phyloP scores from a whole-genome alignment of 2,888 invertebrate genomes.

The Muscina levida region DNA sequence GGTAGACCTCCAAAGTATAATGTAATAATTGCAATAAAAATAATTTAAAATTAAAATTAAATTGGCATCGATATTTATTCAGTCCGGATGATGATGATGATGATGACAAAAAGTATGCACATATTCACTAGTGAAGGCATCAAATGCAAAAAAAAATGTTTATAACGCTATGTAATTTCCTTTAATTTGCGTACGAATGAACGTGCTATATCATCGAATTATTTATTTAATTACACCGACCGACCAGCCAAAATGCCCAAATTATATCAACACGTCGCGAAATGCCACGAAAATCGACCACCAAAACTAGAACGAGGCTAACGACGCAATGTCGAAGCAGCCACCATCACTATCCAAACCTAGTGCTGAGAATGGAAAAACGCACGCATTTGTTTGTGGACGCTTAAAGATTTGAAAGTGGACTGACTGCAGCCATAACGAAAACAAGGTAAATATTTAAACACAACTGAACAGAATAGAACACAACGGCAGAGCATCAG shows the following conservation, averaged over 20 bases:
- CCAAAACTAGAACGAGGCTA: slow-evolving; percentile 51
- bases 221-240: slow-evolving; percentile 39
- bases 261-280: background rate
- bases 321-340: background rate
- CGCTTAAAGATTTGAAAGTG: slow-evolving; percentile 49
- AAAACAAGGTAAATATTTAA: slow-evolving; percentile 55
- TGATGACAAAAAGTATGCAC: background rate
- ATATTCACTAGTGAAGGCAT: background rate
- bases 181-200: background rate
- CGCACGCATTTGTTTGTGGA: slow-evolving; percentile 46
- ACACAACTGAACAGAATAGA: slow-evolving; percentile 15
- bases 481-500: background rate
- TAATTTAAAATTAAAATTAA: background rate
- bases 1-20: background rate
- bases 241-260: background rate
- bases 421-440: slow-evolving; percentile 49
- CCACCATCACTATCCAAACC: background rate
- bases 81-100: too few relatives aligned
- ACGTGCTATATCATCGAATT: slow-evolving; percentile 37
- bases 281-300: background rate
- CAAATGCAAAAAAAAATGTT: background rate
- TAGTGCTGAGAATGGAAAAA: slow-evolving; percentile 29
- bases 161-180: slow-evolving; percentile 1
- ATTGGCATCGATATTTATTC: slow-evolving; percentile 10
- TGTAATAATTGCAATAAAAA: slow-evolving; percentile 14